A percentile compares a stretch with the other conserved stretches of the same genome.
Conservation (phyloP, 2,888 invertebrate genomes). For the Escarpia spicata region DNA sequence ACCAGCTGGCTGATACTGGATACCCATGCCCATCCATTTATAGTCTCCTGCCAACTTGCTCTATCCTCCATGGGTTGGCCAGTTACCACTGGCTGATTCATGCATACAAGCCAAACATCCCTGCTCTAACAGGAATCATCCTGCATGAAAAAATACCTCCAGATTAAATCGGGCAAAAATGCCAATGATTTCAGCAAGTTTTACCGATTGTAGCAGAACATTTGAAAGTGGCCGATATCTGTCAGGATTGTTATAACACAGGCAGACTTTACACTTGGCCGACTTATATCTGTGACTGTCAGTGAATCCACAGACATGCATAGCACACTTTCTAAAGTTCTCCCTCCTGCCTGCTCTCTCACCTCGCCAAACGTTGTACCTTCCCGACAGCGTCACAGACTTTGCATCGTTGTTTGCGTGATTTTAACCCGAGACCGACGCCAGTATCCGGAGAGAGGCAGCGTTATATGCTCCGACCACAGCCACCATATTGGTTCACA, state of each 20-base stretch:
- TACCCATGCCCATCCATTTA: slow-evolving; percentile 5
- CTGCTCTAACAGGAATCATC: neutral
- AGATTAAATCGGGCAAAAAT: slow-evolving; percentile 4
- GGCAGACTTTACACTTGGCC: neutral
- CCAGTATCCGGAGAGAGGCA: neutral
- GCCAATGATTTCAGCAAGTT: neutral
- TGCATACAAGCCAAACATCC: neutral
- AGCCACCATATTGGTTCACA: slow-evolving; percentile 5
- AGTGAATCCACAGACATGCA: neutral
- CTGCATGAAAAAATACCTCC: neutral
- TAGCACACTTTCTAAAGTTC: neutral
- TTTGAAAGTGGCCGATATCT: slow-evolving; percentile 13
- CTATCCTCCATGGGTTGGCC: neutral
- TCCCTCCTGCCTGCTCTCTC: neutral
- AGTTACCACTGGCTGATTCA: neutral
- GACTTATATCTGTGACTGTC: neutral
- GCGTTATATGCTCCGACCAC: neutral
- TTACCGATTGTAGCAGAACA: neutral
- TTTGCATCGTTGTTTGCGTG: neutral
- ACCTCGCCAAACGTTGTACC: neutral
- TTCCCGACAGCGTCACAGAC: neutral
- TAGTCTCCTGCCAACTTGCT: neutral
- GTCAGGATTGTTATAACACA: neutral
- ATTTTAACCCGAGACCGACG: neutral
- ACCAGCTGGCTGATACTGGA: neutral